These are phyloP conservation scores for Speoplatyrhinus poulsoni DNA, from an alignment of 2,113 vertebrate species.

Conservation along the genomic window DNA sequence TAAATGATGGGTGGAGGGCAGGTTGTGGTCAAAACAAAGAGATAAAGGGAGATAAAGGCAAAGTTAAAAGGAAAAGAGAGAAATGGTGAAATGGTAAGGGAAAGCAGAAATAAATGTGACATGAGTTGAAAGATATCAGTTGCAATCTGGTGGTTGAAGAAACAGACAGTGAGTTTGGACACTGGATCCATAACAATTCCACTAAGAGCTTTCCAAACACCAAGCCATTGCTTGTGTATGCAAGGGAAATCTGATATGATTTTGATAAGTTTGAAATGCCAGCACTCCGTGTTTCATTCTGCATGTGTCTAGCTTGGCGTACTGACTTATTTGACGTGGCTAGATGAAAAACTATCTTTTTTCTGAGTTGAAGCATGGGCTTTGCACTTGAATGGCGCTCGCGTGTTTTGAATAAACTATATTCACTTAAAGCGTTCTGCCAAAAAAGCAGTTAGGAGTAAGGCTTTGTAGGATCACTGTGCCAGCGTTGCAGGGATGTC, in stretches of 20 bases:
- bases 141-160: conserved; percentile 36
- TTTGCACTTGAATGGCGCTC: conserved; percentile 29
- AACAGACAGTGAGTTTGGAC: conserved; percentile 16
- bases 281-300: conserved; percentile 36
- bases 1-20: neutral
- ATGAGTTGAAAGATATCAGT: conserved; percentile 39
- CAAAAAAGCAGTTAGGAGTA: conserved; percentile 14
- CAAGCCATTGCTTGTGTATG: conserved; percentile 17
- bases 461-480: conserved; percentile 11
- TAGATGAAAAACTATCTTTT: conserved; percentile 48
- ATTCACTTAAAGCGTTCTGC: conserved; percentile 35
- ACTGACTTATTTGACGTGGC: conserved; percentile 41
- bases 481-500: neutral
- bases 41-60: neutral
- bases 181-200: conserved; percentile 33
- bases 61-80: neutral
- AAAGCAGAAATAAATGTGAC: conserved; percentile 17
- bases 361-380: conserved; percentile 21
- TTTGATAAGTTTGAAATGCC: conserved; percentile 57
- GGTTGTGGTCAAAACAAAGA: neutral
- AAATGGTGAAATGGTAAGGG: neutral
- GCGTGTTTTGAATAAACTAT: conserved; percentile 57
- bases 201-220: conserved; percentile 36
- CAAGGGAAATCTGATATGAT: conserved; percentile 51
- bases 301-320: conserved; percentile 34